These are phyloP conservation scores for Leptopilina drosophilae DNA, from an alignment of 2,888 invertebrate species.

Conservation along the genomic window DNA sequence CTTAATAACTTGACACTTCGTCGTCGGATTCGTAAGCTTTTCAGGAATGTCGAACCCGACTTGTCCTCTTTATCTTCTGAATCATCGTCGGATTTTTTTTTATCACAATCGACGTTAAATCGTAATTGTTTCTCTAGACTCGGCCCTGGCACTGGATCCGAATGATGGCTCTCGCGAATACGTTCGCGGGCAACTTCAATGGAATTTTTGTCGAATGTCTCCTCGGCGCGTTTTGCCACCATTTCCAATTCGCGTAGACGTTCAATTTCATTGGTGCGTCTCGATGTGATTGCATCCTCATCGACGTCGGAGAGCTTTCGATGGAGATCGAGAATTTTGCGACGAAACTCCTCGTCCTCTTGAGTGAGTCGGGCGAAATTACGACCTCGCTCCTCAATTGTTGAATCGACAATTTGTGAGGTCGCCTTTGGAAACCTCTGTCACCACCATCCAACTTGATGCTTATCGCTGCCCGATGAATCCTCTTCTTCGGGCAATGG, in stretches of 20 bases:
- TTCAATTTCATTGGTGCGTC: slow-evolving; percentile 52
- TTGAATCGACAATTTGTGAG: slow-evolving; percentile 58
- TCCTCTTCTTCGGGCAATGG: slow-evolving; percentile 90
- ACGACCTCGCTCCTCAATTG: slow-evolving; percentile 63
- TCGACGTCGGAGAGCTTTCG: slow-evolving; percentile 69
- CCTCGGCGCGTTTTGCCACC: slow-evolving; percentile 63
- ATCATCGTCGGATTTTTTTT: slow-evolving; percentile 61
- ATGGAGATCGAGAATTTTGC: slow-evolving; percentile 73
- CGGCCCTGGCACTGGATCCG: slow-evolving; percentile 38
- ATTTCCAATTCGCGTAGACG: slow-evolving; percentile 60
- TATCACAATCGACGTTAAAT: slow-evolving; percentile 61
- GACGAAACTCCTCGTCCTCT: slow-evolving; percentile 74
- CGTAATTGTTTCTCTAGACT: slow-evolving; percentile 52
- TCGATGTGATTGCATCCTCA: slow-evolving; percentile 48
- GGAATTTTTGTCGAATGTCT: slow-evolving; percentile 58
- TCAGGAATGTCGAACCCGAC: slow-evolving; percentile 64
- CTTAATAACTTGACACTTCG: slow-evolving; percentile 71
- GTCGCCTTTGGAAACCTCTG: slow-evolving; percentile 72
- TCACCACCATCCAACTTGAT: slow-evolving; percentile 76
- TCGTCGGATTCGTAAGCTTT: slow-evolving; percentile 66
- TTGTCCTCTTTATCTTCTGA: slow-evolving; percentile 59
- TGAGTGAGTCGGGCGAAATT: slow-evolving; percentile 68
- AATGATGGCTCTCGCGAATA: slow-evolving; percentile 41
- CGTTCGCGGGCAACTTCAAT: slow-evolving; percentile 52
- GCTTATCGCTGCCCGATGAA: slow-evolving; percentile 77